Percentiles rank a stretch among this genome's conserved stretches.
Evolutionary conservation across 2,113 vertebrate genomes (phyloP).

Genomic region (Amblyornis subalaris): DNA sequence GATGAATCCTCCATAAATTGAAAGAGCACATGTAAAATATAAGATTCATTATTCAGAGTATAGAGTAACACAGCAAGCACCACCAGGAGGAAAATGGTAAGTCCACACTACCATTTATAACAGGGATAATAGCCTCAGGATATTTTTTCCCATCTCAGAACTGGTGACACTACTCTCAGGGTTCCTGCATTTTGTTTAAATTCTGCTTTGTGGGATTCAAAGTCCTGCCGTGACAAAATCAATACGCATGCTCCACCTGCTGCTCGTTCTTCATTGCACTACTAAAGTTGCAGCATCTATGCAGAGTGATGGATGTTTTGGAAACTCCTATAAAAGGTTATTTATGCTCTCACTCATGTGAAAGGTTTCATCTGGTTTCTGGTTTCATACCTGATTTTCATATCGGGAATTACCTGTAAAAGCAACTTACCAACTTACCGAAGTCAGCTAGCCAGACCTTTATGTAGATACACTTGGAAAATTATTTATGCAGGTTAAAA

Average conservation of each 20-base stretch:
- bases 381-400: not conserved
- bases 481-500: not conserved
- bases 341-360: not conserved
- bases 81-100: not conserved
- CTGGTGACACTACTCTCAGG: not conserved
- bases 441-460: not conserved
- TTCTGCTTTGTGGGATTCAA: not conserved
- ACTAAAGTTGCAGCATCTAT: not conserved
- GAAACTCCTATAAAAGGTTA: not conserved
- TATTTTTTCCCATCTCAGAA: not conserved
- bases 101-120: not conserved
- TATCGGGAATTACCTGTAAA: not conserved
- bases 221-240: constrained; percentile 5
- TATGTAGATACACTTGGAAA: not conserved
- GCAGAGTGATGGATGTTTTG: not conserved
- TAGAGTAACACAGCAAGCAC: not conserved
- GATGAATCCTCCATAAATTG: not conserved
- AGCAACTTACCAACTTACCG: not conserved
- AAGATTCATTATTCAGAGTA: not conserved
- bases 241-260: not conserved
- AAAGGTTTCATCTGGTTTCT: not conserved
- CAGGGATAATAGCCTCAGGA: not conserved
- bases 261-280: not conserved
- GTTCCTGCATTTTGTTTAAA: not conserved
- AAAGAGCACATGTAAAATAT: not conserved